Conservation (phyloP, 1,140 invertebrate genomes). For the Drosophila varians region DNA sequence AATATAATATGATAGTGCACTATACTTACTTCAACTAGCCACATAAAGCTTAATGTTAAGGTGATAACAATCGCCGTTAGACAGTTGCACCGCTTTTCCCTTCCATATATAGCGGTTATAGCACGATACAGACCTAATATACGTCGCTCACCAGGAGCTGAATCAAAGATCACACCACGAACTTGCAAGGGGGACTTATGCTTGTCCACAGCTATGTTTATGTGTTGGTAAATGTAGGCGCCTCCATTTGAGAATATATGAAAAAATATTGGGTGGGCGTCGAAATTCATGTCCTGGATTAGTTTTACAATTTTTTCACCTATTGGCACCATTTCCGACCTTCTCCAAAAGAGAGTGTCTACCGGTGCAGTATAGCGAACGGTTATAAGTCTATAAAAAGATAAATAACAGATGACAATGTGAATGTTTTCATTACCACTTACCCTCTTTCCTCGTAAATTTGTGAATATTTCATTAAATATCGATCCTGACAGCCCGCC, state of each 20-base stretch:
- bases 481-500: slow-evolving; percentile 91
- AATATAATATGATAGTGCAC: not conserved
- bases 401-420: not conserved
- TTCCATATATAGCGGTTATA: slow-evolving; percentile 86
- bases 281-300: slow-evolving; percentile 87
- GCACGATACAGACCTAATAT: slow-evolving; percentile 86
- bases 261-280: slow-evolving; percentile 90
- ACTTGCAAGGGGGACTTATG: slow-evolving; percentile 85
- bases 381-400: slow-evolving; percentile 87
- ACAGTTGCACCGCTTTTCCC: slow-evolving; percentile 85
- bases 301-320: slow-evolving; percentile 88
- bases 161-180: slow-evolving; percentile 90
- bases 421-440: slow-evolving; percentile 30
- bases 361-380: slow-evolving; percentile 89
- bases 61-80: slow-evolving; percentile 85
- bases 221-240: slow-evolving; percentile 88
- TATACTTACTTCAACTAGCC: slow-evolving; percentile 85
- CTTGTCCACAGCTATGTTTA: slow-evolving; percentile 86
- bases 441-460: slow-evolving; percentile 91
- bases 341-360: slow-evolving; percentile 87
- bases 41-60: slow-evolving; percentile 86
- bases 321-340: slow-evolving; percentile 86
- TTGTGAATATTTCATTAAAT: slow-evolving; percentile 90
- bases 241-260: slow-evolving; percentile 93
- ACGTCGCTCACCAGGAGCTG: slow-evolving; percentile 88